Conservation (phyloP, 2,888 invertebrate species). For the Vandiemenella viatica region DNA sequence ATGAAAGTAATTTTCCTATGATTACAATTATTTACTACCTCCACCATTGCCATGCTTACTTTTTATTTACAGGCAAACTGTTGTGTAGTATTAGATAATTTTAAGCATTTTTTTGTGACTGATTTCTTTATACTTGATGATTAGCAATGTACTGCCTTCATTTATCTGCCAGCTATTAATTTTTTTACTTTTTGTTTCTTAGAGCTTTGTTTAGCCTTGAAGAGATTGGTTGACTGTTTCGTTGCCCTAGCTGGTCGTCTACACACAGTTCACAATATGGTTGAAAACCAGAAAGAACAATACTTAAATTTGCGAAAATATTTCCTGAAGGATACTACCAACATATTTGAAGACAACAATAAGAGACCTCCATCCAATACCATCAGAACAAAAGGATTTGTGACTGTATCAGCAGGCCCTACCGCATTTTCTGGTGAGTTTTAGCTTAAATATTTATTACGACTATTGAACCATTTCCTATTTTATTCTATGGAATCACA, state of each 20-base stretch:
- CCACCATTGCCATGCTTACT: neutral
- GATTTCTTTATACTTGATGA: no score
- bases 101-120: no score
- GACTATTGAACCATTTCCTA: no score
- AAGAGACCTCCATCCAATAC: constrained; percentile 2
- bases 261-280: constrained; percentile 57
- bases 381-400: constrained; percentile 18
- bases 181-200: constrained; percentile 15
- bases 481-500: no score
- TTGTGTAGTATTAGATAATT: no score
- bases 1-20: neutral
- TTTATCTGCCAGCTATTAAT: constrained; percentile 1
- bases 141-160: neutral
- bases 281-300: constrained; percentile 70
- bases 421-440: constrained; percentile 38
- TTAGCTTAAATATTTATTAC: no score
- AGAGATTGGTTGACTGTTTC: constrained; percentile 70
- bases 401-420: constrained; percentile 41
- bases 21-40: no score
- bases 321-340: constrained; percentile 56
- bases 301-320: constrained; percentile 68
- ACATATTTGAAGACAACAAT: constrained; percentile 50
- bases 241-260: constrained; percentile 76
- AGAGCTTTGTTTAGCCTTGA: constrained; percentile 66
- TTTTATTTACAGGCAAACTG: no score